Base-by-base conservation (phyloP, 1,140 invertebrate genomes). In the Platyscapa corneri region DNA sequence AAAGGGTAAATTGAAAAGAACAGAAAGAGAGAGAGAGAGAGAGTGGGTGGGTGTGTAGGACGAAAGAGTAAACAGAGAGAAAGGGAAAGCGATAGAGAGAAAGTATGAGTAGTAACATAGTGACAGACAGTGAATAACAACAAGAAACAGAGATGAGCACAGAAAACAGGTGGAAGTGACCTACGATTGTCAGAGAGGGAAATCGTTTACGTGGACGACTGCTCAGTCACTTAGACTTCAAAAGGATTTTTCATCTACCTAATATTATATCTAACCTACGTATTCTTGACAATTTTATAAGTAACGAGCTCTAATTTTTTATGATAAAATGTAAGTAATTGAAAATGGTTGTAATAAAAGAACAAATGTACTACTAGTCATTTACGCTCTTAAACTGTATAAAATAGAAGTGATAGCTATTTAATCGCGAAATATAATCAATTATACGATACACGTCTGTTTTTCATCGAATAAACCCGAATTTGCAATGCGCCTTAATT, bases 131-230 rank as follows among this genome's bases (percentile, higher is more conserved):
- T 16, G 20, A 72, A 20, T 32, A 72, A 72, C 6, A 20, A 8
- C 34, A 34, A 30, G 16, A 30, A 34, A 23, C 30, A 78, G 30
- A 53, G 76, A 79, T 34, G 77, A 79, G 77, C 30, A 27, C n/a
- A 80, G 30, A 82, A 32, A 14, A 81, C n/a, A 72, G 42, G 2
- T 49, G 82, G 82, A 83, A 83, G 53, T 65, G 30, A 65, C 32
- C 27, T 18, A 27, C 49, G 23, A 80, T 74, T 49, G 64, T 49
- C 23, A 18, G 46, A 53, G 56, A 65, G 83, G 60, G 70, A 70
- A 84, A 84, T 70, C 75, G 75, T 30, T 83, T 78, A 67, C 37
- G 34, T 30, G 60, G 56, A 32, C 12, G 53, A 65, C 75, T 72
- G 70, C 1, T 2, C 5, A 12, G 23, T 16, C 34, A 30, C 30